phyloP scores from a whole-genome alignment of 2,797 vertebrate genomes.

The Anomalospiza imberbis region DNA sequence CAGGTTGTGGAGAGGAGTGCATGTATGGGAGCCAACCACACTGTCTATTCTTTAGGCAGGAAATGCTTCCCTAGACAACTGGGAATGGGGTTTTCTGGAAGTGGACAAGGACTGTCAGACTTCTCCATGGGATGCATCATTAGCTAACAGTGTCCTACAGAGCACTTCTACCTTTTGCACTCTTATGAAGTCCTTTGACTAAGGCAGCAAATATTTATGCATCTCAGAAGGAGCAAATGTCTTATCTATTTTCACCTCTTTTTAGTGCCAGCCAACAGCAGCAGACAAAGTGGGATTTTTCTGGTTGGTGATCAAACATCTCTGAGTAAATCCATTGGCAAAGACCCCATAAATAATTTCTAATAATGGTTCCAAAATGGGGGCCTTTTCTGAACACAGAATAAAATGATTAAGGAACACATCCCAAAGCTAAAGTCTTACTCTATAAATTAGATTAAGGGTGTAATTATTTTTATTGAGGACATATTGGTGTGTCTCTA shows the following conservation, averaged over 20 bases:
- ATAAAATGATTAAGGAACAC: neutral
- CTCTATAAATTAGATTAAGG: neutral
- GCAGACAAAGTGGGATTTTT: neutral
- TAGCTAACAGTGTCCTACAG: neutral
- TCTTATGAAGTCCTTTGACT: neutral
- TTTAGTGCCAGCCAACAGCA: neutral
- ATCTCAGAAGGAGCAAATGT: neutral
- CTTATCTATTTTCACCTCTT: neutral
- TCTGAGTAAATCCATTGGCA: neutral
- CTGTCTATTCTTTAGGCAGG: neutral
- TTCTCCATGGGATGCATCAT: neutral
- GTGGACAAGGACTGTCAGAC: neutral
- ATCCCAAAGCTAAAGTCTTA: neutral
- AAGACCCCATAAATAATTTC: neutral
- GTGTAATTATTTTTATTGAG: neutral
- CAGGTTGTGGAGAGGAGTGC: neutral
- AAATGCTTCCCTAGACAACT: neutral
- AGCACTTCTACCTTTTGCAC: neutral
- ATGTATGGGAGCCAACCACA: neutral
- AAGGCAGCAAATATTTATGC: neutral
- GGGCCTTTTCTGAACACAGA: neutral
- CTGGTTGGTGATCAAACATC: neutral
- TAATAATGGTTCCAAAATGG: neutral
- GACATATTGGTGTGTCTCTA: neutral
- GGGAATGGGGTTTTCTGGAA: neutral